Conservation (phyloP, 2,113 vertebrate genomes). For the Jacana jacana region DNA sequence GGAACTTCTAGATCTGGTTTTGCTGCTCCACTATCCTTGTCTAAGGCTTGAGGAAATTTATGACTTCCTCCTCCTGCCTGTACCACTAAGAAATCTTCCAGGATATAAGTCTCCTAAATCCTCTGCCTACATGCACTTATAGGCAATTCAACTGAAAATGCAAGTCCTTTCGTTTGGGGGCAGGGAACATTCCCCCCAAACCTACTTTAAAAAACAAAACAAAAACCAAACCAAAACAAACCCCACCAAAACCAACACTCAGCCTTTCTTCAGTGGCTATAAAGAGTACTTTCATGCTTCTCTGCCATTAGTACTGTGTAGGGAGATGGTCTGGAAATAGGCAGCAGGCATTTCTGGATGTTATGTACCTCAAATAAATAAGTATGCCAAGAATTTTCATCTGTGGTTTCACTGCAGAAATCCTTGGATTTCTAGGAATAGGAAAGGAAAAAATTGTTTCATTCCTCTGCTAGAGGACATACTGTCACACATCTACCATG, state of each 20-base stretch:
- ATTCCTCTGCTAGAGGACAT: background rate
- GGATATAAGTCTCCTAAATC: background rate
- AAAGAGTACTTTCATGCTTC: background rate
- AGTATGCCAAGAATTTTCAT: background rate
- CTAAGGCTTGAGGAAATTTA: conserved; percentile 1
- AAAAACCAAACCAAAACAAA: too few species aligned
- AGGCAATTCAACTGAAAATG: background rate
- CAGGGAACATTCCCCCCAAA: background rate
- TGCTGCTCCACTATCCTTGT: background rate
- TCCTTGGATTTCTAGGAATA: background rate
- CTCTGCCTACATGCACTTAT: background rate
- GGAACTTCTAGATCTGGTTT: conserved; percentile 1
- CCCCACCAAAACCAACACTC: background rate
- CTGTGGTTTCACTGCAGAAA: background rate
- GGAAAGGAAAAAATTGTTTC: background rate
- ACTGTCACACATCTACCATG: background rate
- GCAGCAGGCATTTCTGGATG: background rate
- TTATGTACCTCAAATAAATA: background rate
- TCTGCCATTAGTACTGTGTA: background rate
- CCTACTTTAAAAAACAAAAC: too few species aligned
- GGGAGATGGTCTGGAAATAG: background rate
- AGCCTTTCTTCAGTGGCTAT: background rate
- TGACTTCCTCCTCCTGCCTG: conserved; percentile 11
- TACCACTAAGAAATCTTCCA: background rate
- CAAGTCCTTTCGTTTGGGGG: background rate